phyloP scores from a whole-genome alignment of 2,888 invertebrate species.

The Daptonema setosum region DNA sequence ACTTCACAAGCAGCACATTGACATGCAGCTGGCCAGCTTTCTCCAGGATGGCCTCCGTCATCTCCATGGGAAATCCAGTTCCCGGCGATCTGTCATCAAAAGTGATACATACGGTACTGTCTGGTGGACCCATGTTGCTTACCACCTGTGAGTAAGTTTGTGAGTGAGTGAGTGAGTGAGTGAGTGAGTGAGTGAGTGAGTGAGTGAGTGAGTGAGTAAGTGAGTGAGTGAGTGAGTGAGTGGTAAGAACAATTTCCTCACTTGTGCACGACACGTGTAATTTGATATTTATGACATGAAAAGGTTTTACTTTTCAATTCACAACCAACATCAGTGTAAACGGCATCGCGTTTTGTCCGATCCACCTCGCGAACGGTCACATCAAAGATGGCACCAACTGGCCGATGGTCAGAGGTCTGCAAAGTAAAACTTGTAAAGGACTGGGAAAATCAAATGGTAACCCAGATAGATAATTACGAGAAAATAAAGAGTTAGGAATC shows the following conservation, averaged over 20 bases:
- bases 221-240: no score
- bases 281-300: no score
- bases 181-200: no score
- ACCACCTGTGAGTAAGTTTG: no score
- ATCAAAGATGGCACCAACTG: conserved; percentile 73
- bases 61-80: conserved; percentile 14
- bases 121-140: conserved; percentile 58
- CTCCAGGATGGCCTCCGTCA: conserved; percentile 15
- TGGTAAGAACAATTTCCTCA: no score
- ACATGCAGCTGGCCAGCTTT: conserved; percentile 19
- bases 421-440: no score
- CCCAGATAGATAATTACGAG: no score
- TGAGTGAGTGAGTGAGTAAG: no score
- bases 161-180: neutral
- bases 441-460: no score
- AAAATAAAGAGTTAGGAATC: no score
- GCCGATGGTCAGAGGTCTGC: conserved; percentile 37
- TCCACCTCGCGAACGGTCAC: conserved; percentile 62
- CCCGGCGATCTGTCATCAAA: conserved; percentile 10
- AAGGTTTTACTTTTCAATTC: no score
- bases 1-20: conserved; percentile 20
- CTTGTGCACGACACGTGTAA: no score
- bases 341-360: conserved; percentile 48
- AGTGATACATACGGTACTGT: conserved; percentile 65
- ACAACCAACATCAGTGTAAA: conserved; percentile 46